Evolutionary conservation across 2,113 vertebrate species (phyloP), one percentile per base, ranked within the genome.

Genomic region (Siniperca chuatsi): DNA sequence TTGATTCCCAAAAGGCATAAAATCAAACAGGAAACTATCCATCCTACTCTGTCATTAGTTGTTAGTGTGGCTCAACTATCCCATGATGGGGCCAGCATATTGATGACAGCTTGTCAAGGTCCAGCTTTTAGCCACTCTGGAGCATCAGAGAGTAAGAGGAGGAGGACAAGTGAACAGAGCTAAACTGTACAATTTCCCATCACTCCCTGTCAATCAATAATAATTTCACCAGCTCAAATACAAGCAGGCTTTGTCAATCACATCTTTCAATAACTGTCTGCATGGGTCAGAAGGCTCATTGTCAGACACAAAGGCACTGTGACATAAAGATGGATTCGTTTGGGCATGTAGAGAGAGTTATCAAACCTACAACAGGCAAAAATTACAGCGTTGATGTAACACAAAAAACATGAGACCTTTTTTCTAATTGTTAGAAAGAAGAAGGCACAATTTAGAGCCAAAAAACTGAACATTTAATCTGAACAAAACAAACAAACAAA

Each of bases 61-160:
- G n/a, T 80, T 82, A 81, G 40, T 55, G 50, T 35, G 44, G 23
- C 68, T 76, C 23, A 55, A 29, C 33, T 9, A 44, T 75, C 12
- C 35, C 23, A 11, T 13, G n/a, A 67, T 71, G 40, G 21, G 61
- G 18, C 15, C 6, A 1, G 9, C 29, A 20, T 29, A 29, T 33
- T 8, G 25, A 67, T 90, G 84, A 87, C 87, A 83, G 68, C 33
- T 48, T 72, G 71, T 85, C 85, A 85, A 62, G 50, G 21, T 68
- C 44, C n/a, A 74, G 50, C 69, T 66, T 83, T 68, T 33, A 83
- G 23, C 44, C 60, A 67, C 85, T 62, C 6, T 23, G 5, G 29
- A 67, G 55, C 44, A 67, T 40, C 42, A 58, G 61, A 64, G 60
- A 52, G 15, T 20, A 25, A 12, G 8, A 52, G 18, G 50, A 82